Evolutionary conservation across 2,797 vertebrate species (phyloP).

Genomic region (Miichthys miiuy): DNA sequence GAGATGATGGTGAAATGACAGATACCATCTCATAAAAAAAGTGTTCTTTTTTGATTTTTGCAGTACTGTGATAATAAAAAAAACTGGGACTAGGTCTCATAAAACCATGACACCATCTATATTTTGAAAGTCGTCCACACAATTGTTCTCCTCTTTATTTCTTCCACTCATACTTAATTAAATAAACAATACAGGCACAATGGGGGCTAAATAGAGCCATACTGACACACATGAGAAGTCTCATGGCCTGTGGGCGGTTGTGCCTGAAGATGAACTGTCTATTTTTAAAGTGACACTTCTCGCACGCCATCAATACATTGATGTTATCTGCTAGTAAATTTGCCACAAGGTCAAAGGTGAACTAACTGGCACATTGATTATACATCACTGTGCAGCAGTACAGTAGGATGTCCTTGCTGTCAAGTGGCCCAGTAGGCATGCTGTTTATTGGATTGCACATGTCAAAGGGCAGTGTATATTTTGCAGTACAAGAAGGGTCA

Average conservation of each 20-base stretch:
- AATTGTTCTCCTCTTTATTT: neutral
- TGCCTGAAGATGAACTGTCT: constrained; percentile 35
- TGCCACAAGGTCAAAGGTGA: constrained; percentile 67
- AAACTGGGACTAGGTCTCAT: neutral
- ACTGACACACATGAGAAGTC: constrained; percentile 6
- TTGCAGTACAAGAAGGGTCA: neutral
- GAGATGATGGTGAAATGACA: no score
- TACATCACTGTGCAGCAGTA: constrained; percentile 51
- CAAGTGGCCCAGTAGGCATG: constrained; percentile 15
- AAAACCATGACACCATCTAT: neutral
- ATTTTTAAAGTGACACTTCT: constrained; percentile 47
- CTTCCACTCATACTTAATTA: neutral
- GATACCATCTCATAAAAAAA: no score
- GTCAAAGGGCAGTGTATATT: constrained; percentile 33
- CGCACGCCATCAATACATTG: constrained; percentile 56
- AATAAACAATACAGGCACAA: neutral
- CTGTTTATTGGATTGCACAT: constrained; percentile 46
- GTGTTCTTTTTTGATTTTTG: no score
- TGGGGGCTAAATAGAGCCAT: neutral
- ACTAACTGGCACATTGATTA: constrained; percentile 71
- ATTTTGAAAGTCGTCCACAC: neutral
- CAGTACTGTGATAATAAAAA: neutral
- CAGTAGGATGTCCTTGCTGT: constrained; percentile 55
- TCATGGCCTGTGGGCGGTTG: constrained; percentile 21
- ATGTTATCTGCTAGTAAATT: constrained; percentile 67